phyloP scores from a whole-genome alignment of 2,888 invertebrate genomes.

The Rotaria socialis region DNA sequence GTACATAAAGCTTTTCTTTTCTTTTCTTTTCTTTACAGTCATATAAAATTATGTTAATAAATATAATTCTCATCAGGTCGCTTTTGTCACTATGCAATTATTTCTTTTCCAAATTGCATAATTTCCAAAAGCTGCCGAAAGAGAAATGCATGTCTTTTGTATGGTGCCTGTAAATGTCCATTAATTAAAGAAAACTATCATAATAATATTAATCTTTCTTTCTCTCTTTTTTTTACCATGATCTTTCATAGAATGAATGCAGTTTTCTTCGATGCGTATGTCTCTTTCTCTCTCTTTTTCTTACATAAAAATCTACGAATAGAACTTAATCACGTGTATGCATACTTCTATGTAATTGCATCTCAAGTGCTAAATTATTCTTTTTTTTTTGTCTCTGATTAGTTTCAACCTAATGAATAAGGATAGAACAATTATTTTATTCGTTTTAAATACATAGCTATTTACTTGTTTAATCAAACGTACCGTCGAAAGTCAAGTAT shows the following conservation, averaged over 20 bases:
- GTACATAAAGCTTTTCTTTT: not conserved
- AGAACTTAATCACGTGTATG: not conserved
- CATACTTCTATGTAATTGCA: not conserved
- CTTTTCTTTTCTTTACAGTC: not conserved
- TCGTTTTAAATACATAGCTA: not conserved
- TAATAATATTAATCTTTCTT: not conserved
- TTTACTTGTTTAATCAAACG: slow-evolving; percentile 11
- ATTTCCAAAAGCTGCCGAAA: slow-evolving; percentile 62
- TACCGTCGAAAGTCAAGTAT: slow-evolving; percentile 91
- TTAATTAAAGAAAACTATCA: not conserved
- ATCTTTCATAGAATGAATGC: not conserved
- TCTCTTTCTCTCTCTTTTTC: not conserved
- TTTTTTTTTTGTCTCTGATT: not conserved
- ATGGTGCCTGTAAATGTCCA: not conserved
- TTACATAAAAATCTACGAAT: not conserved
- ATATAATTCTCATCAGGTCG: slow-evolving; percentile 57
- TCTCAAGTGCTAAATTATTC: not conserved
- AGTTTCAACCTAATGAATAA: not conserved
- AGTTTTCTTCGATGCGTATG: no score
- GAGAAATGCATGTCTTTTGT: not conserved
- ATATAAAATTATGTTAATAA: not conserved
- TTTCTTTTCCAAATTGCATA: slow-evolving; percentile 61
- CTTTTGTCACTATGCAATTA: slow-evolving; percentile 68
- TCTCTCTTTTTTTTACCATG: not conserved
- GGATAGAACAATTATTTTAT: not conserved